Base-by-base conservation (phyloP, 1,140 invertebrate species). In the Drosophila mayri region DNA sequence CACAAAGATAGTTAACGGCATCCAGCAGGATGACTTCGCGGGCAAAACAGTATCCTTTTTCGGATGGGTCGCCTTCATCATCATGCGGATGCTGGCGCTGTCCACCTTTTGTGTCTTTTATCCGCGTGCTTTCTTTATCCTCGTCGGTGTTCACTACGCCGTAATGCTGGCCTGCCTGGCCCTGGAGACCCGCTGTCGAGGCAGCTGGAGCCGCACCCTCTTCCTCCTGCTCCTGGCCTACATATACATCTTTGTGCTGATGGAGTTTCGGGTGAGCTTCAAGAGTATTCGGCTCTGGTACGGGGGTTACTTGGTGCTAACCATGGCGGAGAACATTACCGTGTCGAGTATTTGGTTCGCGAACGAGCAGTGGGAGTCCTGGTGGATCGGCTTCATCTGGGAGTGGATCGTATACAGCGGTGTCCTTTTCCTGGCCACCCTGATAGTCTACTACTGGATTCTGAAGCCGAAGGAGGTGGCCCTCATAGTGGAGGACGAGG, bases 231-330 rank as follows among this genome's bases (percentile, higher is more conserved):
- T 94, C 92, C 93, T 97, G 1, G 95, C 95, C 32, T 94, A 96
- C 62, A 93, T 97, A 54, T 96, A 96, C 76, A 93, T 96, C 35
- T 95, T 96, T 83, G 95, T 95, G 83, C 92, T 96, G 28, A 95
- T 97, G 73, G 96, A 97, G 81, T 96, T 96, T 74, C 95, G 96
- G 76, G 94, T 96, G 46, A 95, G 95, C 92, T 96, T 96, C 76
- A 95, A 94, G 59, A 94, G 95, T 74, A 94, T 95, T 5, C 94
- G 95, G 11, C 93, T 94, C 30, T 96, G 95, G 94, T 94, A 96
- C 60, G 91, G 94, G 38, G 93, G 94, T 57, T 97, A 95, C 92
- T 94, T 95, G 79, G 91, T 94, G 28, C 93, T 96, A 28, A 94
- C 95, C 16, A 94, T 95, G 37, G 65, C 93, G 14, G 95, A 97